phyloP scores from a whole-genome alignment of 2,888 invertebrate genomes.

The Drosophila mimica region DNA sequence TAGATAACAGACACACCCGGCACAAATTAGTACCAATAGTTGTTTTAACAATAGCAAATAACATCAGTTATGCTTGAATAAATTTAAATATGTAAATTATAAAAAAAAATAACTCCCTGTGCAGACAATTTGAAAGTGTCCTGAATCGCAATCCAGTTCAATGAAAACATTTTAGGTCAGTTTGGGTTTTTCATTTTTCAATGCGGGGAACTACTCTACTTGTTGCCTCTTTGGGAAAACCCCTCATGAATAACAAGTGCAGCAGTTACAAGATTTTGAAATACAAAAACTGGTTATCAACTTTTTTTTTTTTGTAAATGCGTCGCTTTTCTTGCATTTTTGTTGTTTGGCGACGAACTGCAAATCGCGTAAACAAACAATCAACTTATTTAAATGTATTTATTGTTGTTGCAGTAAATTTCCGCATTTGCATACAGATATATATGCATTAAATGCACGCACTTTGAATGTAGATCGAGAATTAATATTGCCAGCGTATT shows the following conservation, averaged over 20 bases:
- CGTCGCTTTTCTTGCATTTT: slow-evolving; percentile 35
- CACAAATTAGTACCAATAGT: background rate
- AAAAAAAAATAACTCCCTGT: background rate
- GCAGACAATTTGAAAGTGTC: background rate
- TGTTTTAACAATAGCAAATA: background rate
- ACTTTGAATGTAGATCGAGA: slow-evolving; percentile 18
- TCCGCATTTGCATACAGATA: slow-evolving; percentile 24
- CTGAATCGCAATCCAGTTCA: slow-evolving; percentile 15
- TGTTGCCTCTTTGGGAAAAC: slow-evolving; percentile 2
- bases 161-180: slow-evolving; percentile 14
- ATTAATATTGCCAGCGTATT: slow-evolving; percentile 3
- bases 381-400: background rate
- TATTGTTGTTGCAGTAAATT: background rate
- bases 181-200: background rate
- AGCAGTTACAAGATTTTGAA: slow-evolving; percentile 23
- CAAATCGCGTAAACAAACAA: slow-evolving; percentile 3
- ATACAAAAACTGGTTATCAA: slow-evolving; percentile 39
- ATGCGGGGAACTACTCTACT: slow-evolving; percentile 47
- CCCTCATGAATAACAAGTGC: slow-evolving; percentile 1
- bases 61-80: background rate
- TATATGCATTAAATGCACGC: slow-evolving; percentile 11
- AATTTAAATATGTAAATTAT: background rate
- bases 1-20: background rate
- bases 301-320: slow-evolving; percentile 5
- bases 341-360: slow-evolving; percentile 9